Conservation (phyloP, 2,888 invertebrate species). For the Choristoneura rosaceana region DNA sequence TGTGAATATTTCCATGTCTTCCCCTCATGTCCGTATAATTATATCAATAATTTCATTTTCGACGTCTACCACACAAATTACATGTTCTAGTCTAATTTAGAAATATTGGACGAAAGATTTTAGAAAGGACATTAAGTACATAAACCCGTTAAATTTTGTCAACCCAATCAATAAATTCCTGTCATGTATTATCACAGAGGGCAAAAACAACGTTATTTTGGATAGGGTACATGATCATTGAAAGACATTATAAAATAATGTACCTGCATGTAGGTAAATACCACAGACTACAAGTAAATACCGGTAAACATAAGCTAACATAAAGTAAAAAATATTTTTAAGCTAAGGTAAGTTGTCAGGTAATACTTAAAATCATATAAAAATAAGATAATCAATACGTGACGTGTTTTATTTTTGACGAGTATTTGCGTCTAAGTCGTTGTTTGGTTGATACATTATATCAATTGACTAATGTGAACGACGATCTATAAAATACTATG, state of each 20-base stretch:
- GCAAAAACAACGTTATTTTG: too few species aligned
- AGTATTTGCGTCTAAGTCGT: background rate
- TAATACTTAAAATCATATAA: too few species aligned
- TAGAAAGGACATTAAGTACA: constrained; percentile 22
- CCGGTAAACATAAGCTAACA: too few species aligned
- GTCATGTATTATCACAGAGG: background rate
- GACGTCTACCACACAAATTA: constrained; percentile 27
- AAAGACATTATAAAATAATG: too few species aligned
- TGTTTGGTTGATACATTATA: background rate
- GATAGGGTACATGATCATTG: too few species aligned
- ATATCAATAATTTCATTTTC: constrained; percentile 19
- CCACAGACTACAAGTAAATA: too few species aligned
- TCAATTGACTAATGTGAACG: background rate
- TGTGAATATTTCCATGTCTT: background rate
- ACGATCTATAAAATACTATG: background rate
- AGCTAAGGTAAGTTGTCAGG: too few species aligned
- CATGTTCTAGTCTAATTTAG: constrained; percentile 26
- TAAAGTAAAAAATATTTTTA: too few species aligned
- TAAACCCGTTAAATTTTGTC: background rate
- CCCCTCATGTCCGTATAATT: background rate
- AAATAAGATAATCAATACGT: too few species aligned
- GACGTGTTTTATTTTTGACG: too few species aligned
- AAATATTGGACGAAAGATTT: constrained; percentile 37
- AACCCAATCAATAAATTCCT: background rate
- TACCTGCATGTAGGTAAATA: too few species aligned